A percentile compares a stretch with the other conserved stretches of the same genome.
Conservation (phyloP, 37 sponge, comb jelly and placozoan species). For the Axinella damicornis region DNA sequence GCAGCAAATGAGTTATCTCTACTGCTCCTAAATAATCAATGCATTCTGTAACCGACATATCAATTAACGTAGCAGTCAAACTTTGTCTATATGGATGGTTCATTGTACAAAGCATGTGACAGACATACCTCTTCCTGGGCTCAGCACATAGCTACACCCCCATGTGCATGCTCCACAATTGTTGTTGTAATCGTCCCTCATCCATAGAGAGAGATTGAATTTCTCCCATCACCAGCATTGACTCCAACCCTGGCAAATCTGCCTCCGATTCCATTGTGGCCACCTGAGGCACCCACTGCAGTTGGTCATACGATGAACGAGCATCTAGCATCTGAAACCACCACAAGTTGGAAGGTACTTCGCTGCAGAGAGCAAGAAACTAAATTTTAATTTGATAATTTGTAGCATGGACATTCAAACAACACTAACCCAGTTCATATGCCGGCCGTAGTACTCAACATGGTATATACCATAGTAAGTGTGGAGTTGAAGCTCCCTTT, state of each 20-base stretch:
- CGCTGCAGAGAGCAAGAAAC: not conserved
- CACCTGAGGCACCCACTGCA: slow-evolving; percentile 33
- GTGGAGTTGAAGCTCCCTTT: slow-evolving; percentile 6
- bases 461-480: slow-evolving; percentile 3
- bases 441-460: slow-evolving; percentile 10
- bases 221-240: slow-evolving; percentile 35
- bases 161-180: slow-evolving; percentile 1
- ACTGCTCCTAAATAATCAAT: too few relatives aligned
- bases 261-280: not conserved
- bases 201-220: not conserved
- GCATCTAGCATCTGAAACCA: not conserved
- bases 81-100: too few relatives aligned
- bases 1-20: too few relatives aligned
- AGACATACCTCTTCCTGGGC: slow-evolving; percentile 7
- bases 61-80: too few relatives aligned
- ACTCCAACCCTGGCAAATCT: not conserved
- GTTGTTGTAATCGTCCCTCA: slow-evolving; percentile 16
- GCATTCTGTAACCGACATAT: too few relatives aligned
- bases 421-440: too few relatives aligned
- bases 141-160: not conserved
- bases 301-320: slow-evolving; percentile 5
- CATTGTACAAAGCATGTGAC: not conserved
- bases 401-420: too few relatives aligned
- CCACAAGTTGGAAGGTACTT: slow-evolving; percentile 16
- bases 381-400: not conserved